Conservation (phyloP, 1,140 invertebrate species). For the Aphelenchoides avenae region DNA sequence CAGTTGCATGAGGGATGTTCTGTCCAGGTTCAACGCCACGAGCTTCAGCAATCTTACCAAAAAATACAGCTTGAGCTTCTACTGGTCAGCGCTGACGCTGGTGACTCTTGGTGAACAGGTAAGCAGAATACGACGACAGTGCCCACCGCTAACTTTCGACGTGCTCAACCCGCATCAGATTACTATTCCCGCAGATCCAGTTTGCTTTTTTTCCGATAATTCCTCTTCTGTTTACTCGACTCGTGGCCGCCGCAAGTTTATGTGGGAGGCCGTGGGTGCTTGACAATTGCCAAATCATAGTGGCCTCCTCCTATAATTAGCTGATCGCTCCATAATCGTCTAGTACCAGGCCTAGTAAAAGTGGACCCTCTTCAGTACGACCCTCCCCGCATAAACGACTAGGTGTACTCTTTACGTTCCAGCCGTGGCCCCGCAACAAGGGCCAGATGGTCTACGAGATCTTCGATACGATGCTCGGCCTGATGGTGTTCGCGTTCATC, state of each 20-base stretch:
- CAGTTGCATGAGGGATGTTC: neutral
- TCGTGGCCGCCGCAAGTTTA: no score
- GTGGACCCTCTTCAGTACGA: no score
- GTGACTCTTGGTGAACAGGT: constrained; percentile 75
- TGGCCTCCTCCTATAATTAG: no score
- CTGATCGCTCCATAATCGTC: no score
- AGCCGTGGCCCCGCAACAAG: constrained; percentile 67
- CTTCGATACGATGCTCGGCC: constrained; percentile 77
- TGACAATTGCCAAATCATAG: no score
- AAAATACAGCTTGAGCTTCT: constrained; percentile 73
- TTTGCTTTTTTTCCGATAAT: neutral
- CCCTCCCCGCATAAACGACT: constrained; percentile 2
- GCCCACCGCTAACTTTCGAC: no score
- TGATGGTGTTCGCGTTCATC: constrained; percentile 76
- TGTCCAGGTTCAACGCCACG: constrained; percentile 24
- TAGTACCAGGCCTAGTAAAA: no score
- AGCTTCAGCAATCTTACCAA: constrained; percentile 38
- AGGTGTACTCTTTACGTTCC: no score
- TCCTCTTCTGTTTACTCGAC: neutral
- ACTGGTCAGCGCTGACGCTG: constrained; percentile 88
- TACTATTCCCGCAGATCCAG: no score
- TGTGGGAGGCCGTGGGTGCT: no score
- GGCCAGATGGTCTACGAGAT: constrained; percentile 67
- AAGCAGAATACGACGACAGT: no score
- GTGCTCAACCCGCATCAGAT: no score